Base-by-base conservation (phyloP, 2,797 vertebrate species). In the Trematomus bernacchii region DNA sequence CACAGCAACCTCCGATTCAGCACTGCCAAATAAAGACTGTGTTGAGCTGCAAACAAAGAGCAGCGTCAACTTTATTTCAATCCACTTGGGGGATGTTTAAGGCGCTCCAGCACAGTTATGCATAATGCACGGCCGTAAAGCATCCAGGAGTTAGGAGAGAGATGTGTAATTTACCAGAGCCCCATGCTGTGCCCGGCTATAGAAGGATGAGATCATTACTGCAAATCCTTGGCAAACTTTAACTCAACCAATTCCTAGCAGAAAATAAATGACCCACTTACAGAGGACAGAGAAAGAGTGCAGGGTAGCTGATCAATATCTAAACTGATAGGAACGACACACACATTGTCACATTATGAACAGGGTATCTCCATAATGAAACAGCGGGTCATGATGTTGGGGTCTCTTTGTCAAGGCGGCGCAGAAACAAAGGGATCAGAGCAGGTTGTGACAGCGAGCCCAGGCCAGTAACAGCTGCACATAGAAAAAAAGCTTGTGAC, bases 211-310 rank as follows among this genome's bases (percentile, higher is more conserved):
- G 93, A 94, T 95, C 93, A 95, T 95, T 95, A 95, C 93, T 79
- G 84, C 87, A 86, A 93, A 94, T 94, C 92, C 94, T 91, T 93
- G 94, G 92, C 91, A 94, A 94, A 93, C 87, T 92, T 94, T 89
- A 87, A 89, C 86, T 89, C 85, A 91, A 91, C 83, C 91, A 87
- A 88, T 92, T 93, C 89, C 77, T 82, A 72, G 86, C 90, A 86
- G 90, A 91, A 91, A 94, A 94, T 89, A 94, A 95, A 91, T 94
- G 94, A 94, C 95, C 94, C 94, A 96, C 90, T 94, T 96, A 91
- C 65, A 88, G 77, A 85, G 87, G 82, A 84, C 83, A 75, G 82
- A 79, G 77, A 55, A 59, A 60, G 79, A 73, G 52, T 11, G 82
- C 62, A 21, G 71, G 80, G 75, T 18, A 67, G 61, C 86, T 83